Evolutionary conservation across 2,113 vertebrate species (phyloP).

Genomic region (Talpa occidentalis): DNA sequence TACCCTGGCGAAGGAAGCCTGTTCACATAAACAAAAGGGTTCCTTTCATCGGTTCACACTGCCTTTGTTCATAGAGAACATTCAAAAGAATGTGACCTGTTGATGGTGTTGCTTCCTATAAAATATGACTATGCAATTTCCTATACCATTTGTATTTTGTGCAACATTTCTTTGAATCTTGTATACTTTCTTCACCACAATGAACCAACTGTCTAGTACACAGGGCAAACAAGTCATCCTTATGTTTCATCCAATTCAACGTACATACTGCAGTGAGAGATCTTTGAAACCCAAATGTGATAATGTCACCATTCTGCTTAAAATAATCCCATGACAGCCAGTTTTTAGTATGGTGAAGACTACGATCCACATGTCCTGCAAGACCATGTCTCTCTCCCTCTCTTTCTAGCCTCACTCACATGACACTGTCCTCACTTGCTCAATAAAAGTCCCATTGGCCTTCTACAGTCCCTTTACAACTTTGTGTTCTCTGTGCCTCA

Average conservation of each 20-base stretch:
- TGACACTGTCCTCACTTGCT: background rate
- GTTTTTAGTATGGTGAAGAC: background rate
- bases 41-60: background rate
- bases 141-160: background rate
- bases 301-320: background rate
- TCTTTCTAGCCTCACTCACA: background rate
- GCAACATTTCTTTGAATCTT: background rate
- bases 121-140: background rate
- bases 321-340: background rate
- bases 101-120: background rate
- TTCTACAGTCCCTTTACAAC: background rate
- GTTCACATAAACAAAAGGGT: constrained; percentile 61
- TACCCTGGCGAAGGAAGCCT: constrained; percentile 65
- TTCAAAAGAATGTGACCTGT: background rate
- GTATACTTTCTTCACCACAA: background rate
- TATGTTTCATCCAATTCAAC: background rate
- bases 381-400: background rate
- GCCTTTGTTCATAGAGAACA: background rate
- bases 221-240: background rate
- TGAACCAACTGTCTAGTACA: background rate
- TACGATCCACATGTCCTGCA: background rate
- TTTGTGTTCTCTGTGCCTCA: background rate
- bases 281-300: background rate
- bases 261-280: background rate
- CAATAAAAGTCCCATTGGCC: background rate